Evolutionary conservation across 2,888 invertebrate species (phyloP).

Genomic region (Dicranocentrus wangi): DNA sequence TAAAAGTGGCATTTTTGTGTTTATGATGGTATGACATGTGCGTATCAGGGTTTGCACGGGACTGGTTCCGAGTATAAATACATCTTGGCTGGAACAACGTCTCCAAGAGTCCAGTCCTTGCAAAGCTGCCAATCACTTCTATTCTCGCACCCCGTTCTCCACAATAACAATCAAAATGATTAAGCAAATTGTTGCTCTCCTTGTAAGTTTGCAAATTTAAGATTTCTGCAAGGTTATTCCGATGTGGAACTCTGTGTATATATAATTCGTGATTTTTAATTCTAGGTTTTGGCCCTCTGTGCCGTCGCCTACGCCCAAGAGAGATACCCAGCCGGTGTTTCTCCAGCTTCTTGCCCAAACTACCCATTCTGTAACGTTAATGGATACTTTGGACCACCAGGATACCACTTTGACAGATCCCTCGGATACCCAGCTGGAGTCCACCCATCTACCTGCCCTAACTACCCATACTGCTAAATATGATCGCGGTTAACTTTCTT

Average conservation of each 20-base stretch:
- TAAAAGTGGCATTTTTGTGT: not conserved
- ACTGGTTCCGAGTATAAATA: constrained; percentile 46
- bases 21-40: constrained; percentile 1
- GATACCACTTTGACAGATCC: constrained; percentile 70
- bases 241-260: not conserved
- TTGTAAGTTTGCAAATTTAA: constrained; percentile 41
- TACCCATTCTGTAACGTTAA: constrained; percentile 67
- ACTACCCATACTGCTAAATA: constrained; percentile 78
- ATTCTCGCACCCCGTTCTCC: constrained; percentile 29
- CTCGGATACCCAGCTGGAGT: constrained; percentile 73
- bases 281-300: constrained; percentile 68
- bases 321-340: constrained; percentile 67
- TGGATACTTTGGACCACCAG: constrained; percentile 66
- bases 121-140: constrained; percentile 3
- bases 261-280: constrained; percentile 2
- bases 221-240: not conserved
- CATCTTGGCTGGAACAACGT: not conserved
- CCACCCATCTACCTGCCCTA: constrained; percentile 78
- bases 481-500: no score
- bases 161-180: constrained; percentile 38
- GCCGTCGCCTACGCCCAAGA: constrained; percentile 67
- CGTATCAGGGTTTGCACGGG: not conserved
- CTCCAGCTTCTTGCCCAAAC: constrained; percentile 67
- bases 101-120: constrained; percentile 26
- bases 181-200: constrained; percentile 54